A percentile compares a stretch with the other conserved stretches of the same genome.
These are phyloP conservation scores for Eristalis intricaria DNA, from an alignment of 2,888 invertebrate species.

Conservation along the genomic window DNA sequence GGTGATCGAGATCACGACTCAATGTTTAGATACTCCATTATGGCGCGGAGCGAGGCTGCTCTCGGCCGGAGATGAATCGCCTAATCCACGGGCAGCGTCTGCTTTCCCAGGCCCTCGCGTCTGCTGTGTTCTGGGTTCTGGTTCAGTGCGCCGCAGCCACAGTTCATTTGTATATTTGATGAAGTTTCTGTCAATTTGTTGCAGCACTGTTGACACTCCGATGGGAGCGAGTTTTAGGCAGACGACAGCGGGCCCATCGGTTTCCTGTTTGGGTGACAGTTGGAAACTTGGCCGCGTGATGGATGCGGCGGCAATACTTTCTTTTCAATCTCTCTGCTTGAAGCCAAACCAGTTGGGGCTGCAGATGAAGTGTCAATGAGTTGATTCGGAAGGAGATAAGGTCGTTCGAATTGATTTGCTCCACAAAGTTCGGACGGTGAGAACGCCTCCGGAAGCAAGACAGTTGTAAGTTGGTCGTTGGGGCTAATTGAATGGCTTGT, in stretches of 20 bases:
- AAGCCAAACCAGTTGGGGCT: not conserved
- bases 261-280: not conserved
- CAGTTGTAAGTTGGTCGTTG: not conserved
- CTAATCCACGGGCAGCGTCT: not conserved
- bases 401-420: not conserved
- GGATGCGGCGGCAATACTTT: not conserved
- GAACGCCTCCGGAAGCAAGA: not conserved
- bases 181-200: conserved; percentile 48
- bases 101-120: conserved; percentile 54
- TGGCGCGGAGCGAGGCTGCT: conserved; percentile 14
- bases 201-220: conserved; percentile 39
- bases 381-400: conserved; percentile 7
- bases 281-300: not conserved
- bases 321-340: not conserved
- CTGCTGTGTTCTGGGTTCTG: not conserved
- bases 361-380: conserved; percentile 7
- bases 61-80: conserved; percentile 1
- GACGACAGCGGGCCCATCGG: not conserved
- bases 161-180: conserved; percentile 58
- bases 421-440: not conserved
- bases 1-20: conserved; percentile 66
- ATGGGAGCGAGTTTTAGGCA: not conserved
- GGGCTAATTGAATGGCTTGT: not conserved
- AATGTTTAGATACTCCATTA: conserved; percentile 68
- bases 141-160: conserved; percentile 36